phyloP scores from a whole-genome alignment of 2,888 invertebrate species.

The Griposia aprilina region DNA sequence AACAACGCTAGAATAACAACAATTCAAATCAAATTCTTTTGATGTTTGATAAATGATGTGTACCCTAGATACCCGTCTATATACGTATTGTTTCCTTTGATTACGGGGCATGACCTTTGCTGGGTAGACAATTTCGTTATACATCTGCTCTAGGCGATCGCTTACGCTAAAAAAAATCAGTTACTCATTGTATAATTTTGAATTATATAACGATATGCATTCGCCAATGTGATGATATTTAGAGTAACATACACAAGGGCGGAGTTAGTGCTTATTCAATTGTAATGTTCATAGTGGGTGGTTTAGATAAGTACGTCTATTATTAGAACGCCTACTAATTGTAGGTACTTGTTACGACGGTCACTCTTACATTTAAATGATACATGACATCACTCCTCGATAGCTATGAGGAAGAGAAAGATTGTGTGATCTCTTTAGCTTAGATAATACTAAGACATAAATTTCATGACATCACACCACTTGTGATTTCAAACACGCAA shows the following conservation, averaged over 20 bases:
- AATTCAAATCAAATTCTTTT: constrained; percentile 66
- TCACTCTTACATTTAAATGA: constrained; percentile 61
- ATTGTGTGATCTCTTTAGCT: constrained; percentile 68
- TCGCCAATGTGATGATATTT: constrained; percentile 25
- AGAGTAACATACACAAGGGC: constrained; percentile 36
- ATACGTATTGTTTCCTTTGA: constrained; percentile 49
- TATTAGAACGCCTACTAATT: constrained; percentile 56
- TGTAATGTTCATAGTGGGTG: constrained; percentile 50
- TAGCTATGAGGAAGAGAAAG: constrained; percentile 71
- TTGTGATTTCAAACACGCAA: constrained; percentile 64
- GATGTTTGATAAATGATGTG: constrained; percentile 68
- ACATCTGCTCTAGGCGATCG: constrained; percentile 55
- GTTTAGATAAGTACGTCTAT: constrained; percentile 36
- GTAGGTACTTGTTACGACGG: constrained; percentile 47
- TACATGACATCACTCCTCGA: constrained; percentile 59
- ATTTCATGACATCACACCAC: constrained; percentile 63
- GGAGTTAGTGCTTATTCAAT: constrained; percentile 46
- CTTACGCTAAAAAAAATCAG: constrained; percentile 35
- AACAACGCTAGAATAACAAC: constrained; percentile 48
- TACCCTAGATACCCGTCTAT: constrained; percentile 25
- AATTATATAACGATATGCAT: constrained; percentile 52
- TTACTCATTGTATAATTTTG: constrained; percentile 41
- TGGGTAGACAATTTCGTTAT: constrained; percentile 49
- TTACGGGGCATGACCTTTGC: constrained; percentile 62
- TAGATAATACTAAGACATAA: constrained; percentile 68